Conservation (phyloP, 2,113 vertebrate species). For the Stigmatopora argus region DNA sequence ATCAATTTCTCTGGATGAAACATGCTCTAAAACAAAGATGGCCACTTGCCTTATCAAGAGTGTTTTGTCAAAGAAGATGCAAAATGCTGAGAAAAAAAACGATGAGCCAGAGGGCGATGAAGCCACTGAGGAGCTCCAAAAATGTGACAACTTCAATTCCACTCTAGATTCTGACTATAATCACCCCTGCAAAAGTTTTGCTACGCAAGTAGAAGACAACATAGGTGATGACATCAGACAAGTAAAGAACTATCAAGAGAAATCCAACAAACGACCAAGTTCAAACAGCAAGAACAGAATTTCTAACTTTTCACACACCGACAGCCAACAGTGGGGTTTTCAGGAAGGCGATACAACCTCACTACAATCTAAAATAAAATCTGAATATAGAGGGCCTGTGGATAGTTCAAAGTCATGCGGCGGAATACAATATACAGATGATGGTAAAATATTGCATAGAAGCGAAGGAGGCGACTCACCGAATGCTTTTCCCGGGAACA, state of each 20-base stretch:
- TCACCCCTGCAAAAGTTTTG: conserved; percentile 64
- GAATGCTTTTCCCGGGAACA: conserved; percentile 51
- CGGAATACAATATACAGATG: conserved; percentile 31
- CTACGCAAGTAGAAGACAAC: conserved; percentile 34
- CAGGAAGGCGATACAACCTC: conserved; percentile 26
- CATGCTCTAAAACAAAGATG: conserved; percentile 72
- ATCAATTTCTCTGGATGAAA: conserved; percentile 77
- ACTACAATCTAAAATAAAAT: conserved; percentile 38
- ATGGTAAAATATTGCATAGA: conserved; percentile 34
- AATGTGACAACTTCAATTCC: conserved; percentile 28
- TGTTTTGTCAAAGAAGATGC: conserved; percentile 86
- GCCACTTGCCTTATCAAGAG: conserved; percentile 85
- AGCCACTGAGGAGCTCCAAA: not conserved
- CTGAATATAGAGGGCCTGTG: conserved; percentile 43
- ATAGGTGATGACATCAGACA: conserved; percentile 34
- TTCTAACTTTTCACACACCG: conserved; percentile 43
- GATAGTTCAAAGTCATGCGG: conserved; percentile 42
- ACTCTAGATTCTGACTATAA: conserved; percentile 69
- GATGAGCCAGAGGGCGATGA: conserved; percentile 51
- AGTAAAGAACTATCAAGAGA: conserved; percentile 24
- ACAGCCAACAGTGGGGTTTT: conserved; percentile 39
- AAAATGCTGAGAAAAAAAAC: conserved; percentile 56
- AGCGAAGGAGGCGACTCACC: conserved; percentile 48
- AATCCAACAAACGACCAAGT: conserved; percentile 36
- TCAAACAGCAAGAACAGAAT: conserved; percentile 51